Evolutionary conservation across 2,888 invertebrate species (phyloP).

Genomic region (Agrotis ipsilon): DNA sequence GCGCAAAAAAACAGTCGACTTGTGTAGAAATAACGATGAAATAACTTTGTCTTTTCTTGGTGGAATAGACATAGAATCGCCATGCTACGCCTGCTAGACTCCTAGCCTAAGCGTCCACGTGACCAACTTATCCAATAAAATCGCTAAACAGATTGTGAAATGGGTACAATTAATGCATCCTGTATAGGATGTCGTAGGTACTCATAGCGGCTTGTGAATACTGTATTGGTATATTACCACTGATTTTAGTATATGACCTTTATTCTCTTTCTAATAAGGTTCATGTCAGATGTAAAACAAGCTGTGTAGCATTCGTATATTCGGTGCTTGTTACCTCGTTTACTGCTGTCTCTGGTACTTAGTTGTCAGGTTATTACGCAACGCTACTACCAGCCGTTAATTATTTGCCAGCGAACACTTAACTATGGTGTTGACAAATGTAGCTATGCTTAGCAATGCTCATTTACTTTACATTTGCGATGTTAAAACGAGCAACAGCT

Average conservation of each 20-base stretch:
- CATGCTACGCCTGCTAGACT: too few relatives aligned
- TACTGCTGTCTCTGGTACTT: conserved; percentile 51
- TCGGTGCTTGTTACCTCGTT: conserved; percentile 55
- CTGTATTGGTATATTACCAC: background rate
- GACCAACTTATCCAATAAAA: conserved; percentile 61
- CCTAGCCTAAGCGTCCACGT: conserved; percentile 28
- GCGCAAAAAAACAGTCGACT: too few relatives aligned
- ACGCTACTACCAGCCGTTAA: conserved; percentile 59
- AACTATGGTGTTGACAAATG: conserved; percentile 75
- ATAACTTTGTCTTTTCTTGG: too few relatives aligned
- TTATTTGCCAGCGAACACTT: conserved; percentile 65
- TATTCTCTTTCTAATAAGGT: background rate
- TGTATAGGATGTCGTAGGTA: conserved; percentile 20
- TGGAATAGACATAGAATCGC: too few relatives aligned
- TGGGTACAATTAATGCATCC: conserved; percentile 64
- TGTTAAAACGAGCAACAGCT: conserved; percentile 60
- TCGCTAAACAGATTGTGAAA: conserved; percentile 59
- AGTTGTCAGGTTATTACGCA: conserved; percentile 62
- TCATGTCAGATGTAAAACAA: background rate
- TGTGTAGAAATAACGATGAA: too few relatives aligned
- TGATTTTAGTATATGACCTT: conserved; percentile 12
- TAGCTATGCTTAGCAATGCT: conserved; percentile 63
- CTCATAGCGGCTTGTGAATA: conserved; percentile 18
- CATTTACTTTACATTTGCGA: conserved; percentile 67
- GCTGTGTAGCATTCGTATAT: conserved; percentile 34